Conservation (phyloP, 1,140 invertebrate genomes). For the Drosophila ercepeae region DNA sequence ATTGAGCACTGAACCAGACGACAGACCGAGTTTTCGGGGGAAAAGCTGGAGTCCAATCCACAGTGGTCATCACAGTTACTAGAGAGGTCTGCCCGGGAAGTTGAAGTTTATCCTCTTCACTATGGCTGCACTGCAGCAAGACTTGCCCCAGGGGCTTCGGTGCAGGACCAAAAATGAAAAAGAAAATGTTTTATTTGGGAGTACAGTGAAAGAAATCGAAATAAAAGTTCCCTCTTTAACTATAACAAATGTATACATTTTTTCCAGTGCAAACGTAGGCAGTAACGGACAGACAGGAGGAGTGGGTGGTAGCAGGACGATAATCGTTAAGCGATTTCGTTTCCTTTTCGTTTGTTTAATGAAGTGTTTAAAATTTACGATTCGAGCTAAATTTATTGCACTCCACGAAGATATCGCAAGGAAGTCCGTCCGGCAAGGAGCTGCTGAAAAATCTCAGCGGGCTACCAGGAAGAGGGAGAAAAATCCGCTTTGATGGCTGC, state of each 20-base stretch:
- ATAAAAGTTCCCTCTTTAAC: no score
- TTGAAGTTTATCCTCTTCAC: conserved; percentile 24
- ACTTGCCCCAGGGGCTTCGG: conserved; percentile 8
- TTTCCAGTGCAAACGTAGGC: conserved; percentile 16
- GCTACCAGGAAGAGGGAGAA: neutral
- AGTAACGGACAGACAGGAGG: conserved; percentile 17
- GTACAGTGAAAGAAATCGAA: neutral
- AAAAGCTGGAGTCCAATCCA: conserved; percentile 9
- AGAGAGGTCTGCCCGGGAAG: neutral
- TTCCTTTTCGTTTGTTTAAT: conserved; percentile 58
- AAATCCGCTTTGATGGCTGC: conserved; percentile 63
- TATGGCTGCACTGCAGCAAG: conserved; percentile 20
- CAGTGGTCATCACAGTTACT: conserved; percentile 45
- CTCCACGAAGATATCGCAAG: conserved; percentile 33
- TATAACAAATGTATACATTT: neutral
- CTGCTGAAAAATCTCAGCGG: conserved; percentile 16
- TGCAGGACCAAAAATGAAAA: conserved; percentile 24
- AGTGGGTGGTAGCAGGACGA: conserved; percentile 39
- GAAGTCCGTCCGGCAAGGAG: conserved; percentile 8
- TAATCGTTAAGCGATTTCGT: conserved; percentile 72
- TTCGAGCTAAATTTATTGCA: conserved; percentile 62
- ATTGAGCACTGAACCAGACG: conserved; percentile 70
- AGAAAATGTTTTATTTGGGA: conserved; percentile 17
- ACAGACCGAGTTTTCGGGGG: neutral
- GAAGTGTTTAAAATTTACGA: conserved; percentile 77